Percentiles rank a stretch among this genome's conserved stretches.
Evolutionary conservation across 23 tunicate species (phyloP).

Genomic region (Aplidium turbinatum): DNA sequence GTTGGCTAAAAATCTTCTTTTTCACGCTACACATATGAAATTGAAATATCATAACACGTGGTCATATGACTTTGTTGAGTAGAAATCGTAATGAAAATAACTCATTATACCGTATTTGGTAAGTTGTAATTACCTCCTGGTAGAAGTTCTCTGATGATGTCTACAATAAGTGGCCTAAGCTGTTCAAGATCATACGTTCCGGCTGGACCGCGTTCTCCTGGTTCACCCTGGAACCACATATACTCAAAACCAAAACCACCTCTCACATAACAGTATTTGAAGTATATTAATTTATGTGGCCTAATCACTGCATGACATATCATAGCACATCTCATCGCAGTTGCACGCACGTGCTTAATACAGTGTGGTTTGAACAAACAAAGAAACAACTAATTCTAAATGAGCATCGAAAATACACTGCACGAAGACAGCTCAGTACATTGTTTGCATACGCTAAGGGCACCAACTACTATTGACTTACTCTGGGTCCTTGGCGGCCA

Average conservation of each 20-base stretch:
- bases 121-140: slow-evolving; percentile 87
- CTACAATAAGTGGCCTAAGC: slow-evolving; percentile 50
- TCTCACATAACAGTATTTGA: too few species aligned
- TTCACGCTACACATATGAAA: too few species aligned
- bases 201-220: slow-evolving; percentile 55
- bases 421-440: neutral
- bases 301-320: neutral
- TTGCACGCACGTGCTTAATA: too few species aligned
- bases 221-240: slow-evolving; percentile 39
- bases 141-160: slow-evolving; percentile 59
- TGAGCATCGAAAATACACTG: neutral
- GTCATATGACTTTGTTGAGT: too few species aligned
- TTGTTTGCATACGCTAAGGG: neutral
- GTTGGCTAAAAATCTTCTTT: too few species aligned
- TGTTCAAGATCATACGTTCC: slow-evolving; percentile 35
- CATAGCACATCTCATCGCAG: too few species aligned
- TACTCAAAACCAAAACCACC: too few species aligned
- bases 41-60: too few species aligned
- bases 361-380: too few species aligned
- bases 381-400: too few species aligned
- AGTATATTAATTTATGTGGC: neutral
- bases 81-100: too few species aligned
- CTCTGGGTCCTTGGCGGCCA: slow-evolving; percentile 67
- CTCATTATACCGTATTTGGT: too few species aligned
- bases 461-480: slow-evolving; percentile 15